Base-by-base conservation (phyloP, 2,888 invertebrate genomes). In the Brachyptera putata region DNA sequence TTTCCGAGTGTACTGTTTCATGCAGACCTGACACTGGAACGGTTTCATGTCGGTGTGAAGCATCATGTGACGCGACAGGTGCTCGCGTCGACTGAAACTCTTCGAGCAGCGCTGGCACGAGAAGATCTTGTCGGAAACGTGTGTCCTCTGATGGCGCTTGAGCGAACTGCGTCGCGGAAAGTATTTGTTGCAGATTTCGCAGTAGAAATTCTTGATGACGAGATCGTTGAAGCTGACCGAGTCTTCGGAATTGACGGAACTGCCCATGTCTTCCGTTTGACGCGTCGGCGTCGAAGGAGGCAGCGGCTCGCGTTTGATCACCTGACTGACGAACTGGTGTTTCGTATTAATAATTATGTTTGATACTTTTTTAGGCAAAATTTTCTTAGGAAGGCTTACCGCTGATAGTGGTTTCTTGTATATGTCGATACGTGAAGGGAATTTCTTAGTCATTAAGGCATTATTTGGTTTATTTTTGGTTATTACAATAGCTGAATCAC, bases 51-150 rank as follows among this genome's bases (percentile, higher is more conserved):
- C 64, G 9, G 67, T 64, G 57, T 70, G 70, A 5, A 67, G 67
- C n/a, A 67, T 50, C 58, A 69, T 63, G 48, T 70, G 70, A 2
- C 69, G 62, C 39, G 66, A 65, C 4, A 69, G 63, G 60, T 70
- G 69, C 61, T 70, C 70, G 25, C 68, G 68, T 3, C 69, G 67
- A 60, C 67, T 67, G 56, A 69, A 70, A 2, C 67, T 68, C 57
- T 68, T 69, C 16, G 67, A 67, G 60, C 70, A 70, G 7, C 68
- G 62, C 43, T 67, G 65, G 56, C 70, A 70, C 1, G 67, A 61
- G 58, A 66, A 69, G 4, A 68, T 66, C 48, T 68, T 68, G 5
- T 67, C 61, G 25, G 67, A 68, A 24, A 68, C 65, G 49, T 70
- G 70, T 22, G 69, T 66, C 21, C 66, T 66, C 59, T 68, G 67